These are phyloP conservation scores for Leptodactylus fallax DNA, from an alignment of 2,797 vertebrate genomes.

Conservation along the genomic window DNA sequence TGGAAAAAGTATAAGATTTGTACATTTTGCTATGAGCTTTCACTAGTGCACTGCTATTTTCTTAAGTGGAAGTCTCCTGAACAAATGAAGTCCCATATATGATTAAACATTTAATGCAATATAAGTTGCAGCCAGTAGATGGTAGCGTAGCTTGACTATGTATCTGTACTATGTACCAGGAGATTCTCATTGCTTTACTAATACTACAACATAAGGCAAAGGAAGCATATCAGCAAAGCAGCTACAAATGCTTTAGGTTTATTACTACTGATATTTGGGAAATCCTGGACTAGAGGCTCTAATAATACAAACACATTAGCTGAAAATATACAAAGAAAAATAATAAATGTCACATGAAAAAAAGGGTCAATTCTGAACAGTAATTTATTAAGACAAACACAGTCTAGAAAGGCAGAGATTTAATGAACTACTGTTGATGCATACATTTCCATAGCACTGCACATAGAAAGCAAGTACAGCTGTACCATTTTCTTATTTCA, in stretches of 20 bases:
- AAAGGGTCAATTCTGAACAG: not conserved
- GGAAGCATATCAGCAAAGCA: not conserved
- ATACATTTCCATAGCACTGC: too few species aligned
- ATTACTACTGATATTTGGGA: not conserved
- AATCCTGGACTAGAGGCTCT: not conserved
- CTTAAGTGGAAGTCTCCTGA: not conserved
- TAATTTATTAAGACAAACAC: not conserved
- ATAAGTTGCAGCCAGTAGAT: slow-evolving; percentile 31
- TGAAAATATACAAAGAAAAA: not conserved
- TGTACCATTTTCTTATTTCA: too few species aligned
- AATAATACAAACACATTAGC: not conserved
- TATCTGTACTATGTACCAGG: not conserved
- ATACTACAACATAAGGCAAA: not conserved
- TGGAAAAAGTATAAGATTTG: not conserved
- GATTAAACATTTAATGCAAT: slow-evolving; percentile 25
- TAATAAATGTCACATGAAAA: not conserved
- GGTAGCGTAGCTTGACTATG: slow-evolving; percentile 30
- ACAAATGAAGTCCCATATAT: not conserved
- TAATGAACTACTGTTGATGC: too few species aligned
- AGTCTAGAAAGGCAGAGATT: not conserved
- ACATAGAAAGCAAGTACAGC: too few species aligned
- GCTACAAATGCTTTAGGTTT: not conserved
- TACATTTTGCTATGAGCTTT: not conserved
- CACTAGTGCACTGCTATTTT: not conserved
- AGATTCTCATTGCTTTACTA: not conserved